phyloP scores from a whole-genome alignment of 2,797 vertebrate species.

The Falco naumanni region DNA sequence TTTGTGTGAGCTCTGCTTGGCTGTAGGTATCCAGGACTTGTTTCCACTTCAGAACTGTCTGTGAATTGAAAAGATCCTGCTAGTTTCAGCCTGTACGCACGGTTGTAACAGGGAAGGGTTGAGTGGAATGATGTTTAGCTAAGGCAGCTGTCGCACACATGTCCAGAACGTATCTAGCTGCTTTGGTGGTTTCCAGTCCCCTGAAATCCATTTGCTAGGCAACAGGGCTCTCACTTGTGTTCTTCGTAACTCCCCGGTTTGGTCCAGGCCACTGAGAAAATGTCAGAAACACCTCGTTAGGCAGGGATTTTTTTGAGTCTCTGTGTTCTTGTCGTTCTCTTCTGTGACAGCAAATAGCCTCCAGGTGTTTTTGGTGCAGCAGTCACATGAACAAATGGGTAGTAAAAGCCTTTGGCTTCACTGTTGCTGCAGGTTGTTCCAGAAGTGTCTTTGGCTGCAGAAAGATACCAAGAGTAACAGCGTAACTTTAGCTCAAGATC shows the following conservation, averaged over 20 bases:
- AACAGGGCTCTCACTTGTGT: neutral
- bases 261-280: neutral
- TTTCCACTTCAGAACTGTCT: neutral
- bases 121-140: neutral
- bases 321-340: neutral
- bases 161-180: neutral
- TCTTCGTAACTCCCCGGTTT: neutral
- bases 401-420: neutral
- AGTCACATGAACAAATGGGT: neutral
- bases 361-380: neutral
- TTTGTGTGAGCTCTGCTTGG: neutral
- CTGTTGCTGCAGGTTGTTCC: neutral
- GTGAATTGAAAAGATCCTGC: neutral
- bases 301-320: neutral
- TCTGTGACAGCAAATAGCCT: neutral
- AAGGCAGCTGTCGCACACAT: neutral
- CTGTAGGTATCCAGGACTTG: accelerated
- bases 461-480: neutral
- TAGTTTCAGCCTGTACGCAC: neutral
- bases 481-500: neutral
- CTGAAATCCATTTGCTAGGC: neutral
- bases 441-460: neutral
- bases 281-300: neutral
- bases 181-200: neutral
- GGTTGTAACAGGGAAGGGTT: neutral